A percentile compares a stretch with the other conserved stretches of the same genome.
Evolutionary conservation across 1,140 invertebrate genomes (phyloP).

Genomic region (Brachionus rubens): DNA sequence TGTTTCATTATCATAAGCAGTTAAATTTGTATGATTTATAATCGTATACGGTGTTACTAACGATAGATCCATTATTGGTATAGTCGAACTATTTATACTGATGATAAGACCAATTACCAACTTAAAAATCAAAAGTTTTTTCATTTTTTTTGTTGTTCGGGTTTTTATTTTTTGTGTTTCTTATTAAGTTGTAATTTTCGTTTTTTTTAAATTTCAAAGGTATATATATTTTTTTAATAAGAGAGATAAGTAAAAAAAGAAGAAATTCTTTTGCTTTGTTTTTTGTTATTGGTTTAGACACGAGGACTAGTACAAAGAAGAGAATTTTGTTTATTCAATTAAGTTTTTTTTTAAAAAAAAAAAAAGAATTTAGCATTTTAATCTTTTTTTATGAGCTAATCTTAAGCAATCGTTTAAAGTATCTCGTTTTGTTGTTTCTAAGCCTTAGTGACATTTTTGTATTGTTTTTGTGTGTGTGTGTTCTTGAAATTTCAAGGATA

Average conservation of each 20-base stretch:
- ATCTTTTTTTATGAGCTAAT: slow-evolving; percentile 21
- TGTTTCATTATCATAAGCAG: slow-evolving; percentile 2
- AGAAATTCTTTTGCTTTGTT: neutral
- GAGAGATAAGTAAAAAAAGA: too few relatives aligned
- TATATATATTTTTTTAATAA: slow-evolving; percentile 5
- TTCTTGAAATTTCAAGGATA: slow-evolving; percentile 41
- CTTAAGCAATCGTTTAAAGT: neutral
- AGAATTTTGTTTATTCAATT: slow-evolving; percentile 40
- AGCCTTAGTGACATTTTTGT: slow-evolving; percentile 15
- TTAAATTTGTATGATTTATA: slow-evolving; percentile 27
- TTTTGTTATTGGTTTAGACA: slow-evolving; percentile 34
- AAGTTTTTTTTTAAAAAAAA: slow-evolving; percentile 2
- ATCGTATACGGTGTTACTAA: slow-evolving; percentile 21
- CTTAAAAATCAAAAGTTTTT: neutral
- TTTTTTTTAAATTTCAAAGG: neutral
- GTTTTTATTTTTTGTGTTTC: slow-evolving; percentile 2
- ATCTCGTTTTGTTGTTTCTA: neutral
- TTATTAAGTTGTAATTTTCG: neutral
- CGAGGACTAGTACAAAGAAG: neutral
- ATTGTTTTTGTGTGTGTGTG: neutral
- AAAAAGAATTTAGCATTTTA: slow-evolving; percentile 23
- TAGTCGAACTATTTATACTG: neutral
- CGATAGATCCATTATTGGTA: neutral
- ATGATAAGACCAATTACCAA: neutral
- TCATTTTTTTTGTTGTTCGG: neutral